Evolutionary conservation across 2,797 vertebrate species (phyloP).

Genomic region (Premnoplex brunnescens): DNA sequence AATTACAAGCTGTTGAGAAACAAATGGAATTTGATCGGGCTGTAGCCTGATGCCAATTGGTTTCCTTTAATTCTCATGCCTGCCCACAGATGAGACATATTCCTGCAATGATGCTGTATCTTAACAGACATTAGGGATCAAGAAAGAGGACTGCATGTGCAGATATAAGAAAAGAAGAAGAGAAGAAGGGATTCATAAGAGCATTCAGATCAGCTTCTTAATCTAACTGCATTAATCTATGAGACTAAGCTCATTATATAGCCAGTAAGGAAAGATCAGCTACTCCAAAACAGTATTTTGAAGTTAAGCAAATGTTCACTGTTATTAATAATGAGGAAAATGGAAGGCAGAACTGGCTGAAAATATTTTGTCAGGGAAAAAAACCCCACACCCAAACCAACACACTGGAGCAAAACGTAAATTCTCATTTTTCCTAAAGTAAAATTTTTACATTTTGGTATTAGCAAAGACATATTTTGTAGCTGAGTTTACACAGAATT

Average conservation of each 20-base stretch:
- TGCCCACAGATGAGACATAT: accelerated
- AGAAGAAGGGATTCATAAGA: not conserved
- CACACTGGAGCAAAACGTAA: not conserved
- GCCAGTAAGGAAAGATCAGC: not conserved
- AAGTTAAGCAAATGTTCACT: not conserved
- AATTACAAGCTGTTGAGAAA: not conserved
- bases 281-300: not conserved
- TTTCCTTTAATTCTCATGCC: not conserved
- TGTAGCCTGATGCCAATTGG: not conserved
- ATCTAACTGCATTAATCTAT: not conserved
- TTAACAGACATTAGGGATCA: not conserved
- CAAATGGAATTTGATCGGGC: not conserved
- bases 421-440: not conserved
- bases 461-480: not conserved
- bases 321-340: not conserved
- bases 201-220: not conserved
- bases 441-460: not conserved
- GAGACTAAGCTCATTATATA: not conserved
- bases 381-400: not conserved
- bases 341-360: not conserved
- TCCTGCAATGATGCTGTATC: not conserved
- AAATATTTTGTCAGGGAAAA: not conserved
- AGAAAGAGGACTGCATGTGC: not conserved
- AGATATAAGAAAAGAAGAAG: not conserved
- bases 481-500: not conserved